Evolutionary conservation across 2,888 invertebrate species (phyloP).

Genomic region (Xestia rhomboidea): DNA sequence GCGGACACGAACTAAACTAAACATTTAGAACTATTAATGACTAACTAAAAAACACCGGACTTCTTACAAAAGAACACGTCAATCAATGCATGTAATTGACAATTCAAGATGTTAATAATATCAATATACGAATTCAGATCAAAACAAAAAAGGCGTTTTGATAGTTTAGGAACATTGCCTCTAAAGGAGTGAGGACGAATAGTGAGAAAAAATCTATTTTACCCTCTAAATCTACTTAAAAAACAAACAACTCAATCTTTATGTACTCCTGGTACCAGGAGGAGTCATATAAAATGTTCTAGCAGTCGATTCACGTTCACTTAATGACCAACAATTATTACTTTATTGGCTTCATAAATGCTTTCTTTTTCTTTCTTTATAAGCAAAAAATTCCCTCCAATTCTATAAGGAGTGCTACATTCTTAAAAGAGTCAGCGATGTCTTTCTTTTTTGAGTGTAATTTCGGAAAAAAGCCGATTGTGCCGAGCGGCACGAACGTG

Average conservation of each 20-base stretch:
- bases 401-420: too few species aligned
- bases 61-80: not conserved
- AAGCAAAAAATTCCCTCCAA: conserved; percentile 6
- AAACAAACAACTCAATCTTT: conserved; percentile 8
- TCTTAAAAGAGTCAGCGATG: too few species aligned
- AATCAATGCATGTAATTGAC: not conserved
- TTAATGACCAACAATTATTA: conserved; percentile 43
- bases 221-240: conserved; percentile 6
- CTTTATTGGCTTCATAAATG: conserved; percentile 43
- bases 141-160: not conserved
- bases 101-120: not conserved
- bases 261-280: not conserved
- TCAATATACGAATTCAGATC: not conserved
- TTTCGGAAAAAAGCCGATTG: not conserved
- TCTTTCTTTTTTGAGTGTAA: too few species aligned
- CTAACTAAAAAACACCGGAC: not conserved
- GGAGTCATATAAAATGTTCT: conserved; percentile 16
- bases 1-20: not conserved
- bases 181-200: not conserved
- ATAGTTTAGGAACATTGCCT: conserved; percentile 3
- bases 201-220: not conserved
- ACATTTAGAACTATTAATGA: not conserved
- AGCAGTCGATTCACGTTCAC: conserved; percentile 24
- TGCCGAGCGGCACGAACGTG: not conserved
- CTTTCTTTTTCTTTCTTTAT: not conserved